Evolutionary conservation across 2,113 vertebrate genomes (phyloP), one percentile per base, ranked within the genome.

Genomic region (Labeo rohita): DNA sequence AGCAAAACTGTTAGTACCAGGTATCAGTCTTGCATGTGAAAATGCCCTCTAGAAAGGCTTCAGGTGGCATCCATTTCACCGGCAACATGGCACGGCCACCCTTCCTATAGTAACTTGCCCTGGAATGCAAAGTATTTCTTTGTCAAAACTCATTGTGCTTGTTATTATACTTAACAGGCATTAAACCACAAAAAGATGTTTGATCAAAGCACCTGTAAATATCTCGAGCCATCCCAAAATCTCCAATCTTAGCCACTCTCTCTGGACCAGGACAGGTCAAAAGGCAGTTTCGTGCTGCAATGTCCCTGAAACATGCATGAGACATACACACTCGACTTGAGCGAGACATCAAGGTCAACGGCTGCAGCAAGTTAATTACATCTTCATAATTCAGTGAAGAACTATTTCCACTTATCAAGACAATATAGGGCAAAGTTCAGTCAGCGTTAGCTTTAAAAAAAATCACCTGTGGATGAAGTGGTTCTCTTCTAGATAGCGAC

Each of bases 1-100:
- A 61, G 56, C 56, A 21, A 18, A n/a, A 45, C 45, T 68, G 10
- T 16, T 65, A 13, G 94, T 96, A 98, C 97, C 97, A 98, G 49
- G 96, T 97, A 66, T 98, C 97, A n/a, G 97, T 98, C 91, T 98
- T 98, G 89, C 97, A 97, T 80, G 97, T 98, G 92, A 98, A 98
- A 90, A 98, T 94, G 72, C 97, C 97, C 89, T 98, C 97, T 90
- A 98, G 94, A 89, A 97, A 98, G 89, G 97, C 97, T 89, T 98
- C 97, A 6, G 96, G 96, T 4, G 97, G 95, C 96, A 99, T 97
- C 97, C 96, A 98, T 88, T 98, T 98, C 73, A 97, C 97, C 2
- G 96, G 96, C 81, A 98, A 93, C 96, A 97, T 97, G 87, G 96
- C 96, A 75, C 93, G 91, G 9, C 96, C 96, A 47, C 96, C 96